Base-by-base conservation (phyloP, 2,888 invertebrate genomes). In the Biston betularia region DNA sequence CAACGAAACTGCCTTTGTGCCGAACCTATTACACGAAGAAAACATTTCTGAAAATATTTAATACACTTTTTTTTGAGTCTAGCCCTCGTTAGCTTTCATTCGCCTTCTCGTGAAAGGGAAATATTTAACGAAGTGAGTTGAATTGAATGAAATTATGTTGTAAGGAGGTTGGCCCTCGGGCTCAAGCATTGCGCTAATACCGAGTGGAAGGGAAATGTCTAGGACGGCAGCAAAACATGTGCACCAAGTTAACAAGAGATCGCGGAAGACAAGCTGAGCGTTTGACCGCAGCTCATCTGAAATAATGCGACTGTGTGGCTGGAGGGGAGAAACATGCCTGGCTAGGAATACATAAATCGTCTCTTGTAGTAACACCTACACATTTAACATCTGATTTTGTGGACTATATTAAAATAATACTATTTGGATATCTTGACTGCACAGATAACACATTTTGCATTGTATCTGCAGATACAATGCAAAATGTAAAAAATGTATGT, bases 31-130 rank as follows among this genome's bases (percentile, higher is more conserved):
- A 56, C 14, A 49, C 57, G 42, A 53, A 67, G 59, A 58, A 61
- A 58, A 62, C 57, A 66, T 66, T 62, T 34, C 54, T 15, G 49
- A 61, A 62, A 63, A 67, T 59, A 59, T 67, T 67, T 58, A 66
- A 66, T 66, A 61, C 62, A 52, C 61, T 58, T 44, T 40, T 42
- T 38, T 38, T 45, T 42, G 15, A 63, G 58, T 53, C 61, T 61
- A 34, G 52, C 40, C 40, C 50, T 52, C 66, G 61, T 66, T 62
- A 65, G 40, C 46, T 33, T 44, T 54, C 42, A 50, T 52, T 60
- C 57, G 56, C 56, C 61, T 42, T 52, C 50, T 42, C 48, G 45
- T 52, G 50, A 53, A 50, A 57, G 46, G 58, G 15, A 66, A 57
- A 61, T 65, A 52, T 46, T 49, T 35, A 64, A 52, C 50, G 50